These are phyloP conservation scores for Pseudopleuronectes americanus DNA, from an alignment of 2,797 vertebrate genomes.

Conservation along the genomic window DNA sequence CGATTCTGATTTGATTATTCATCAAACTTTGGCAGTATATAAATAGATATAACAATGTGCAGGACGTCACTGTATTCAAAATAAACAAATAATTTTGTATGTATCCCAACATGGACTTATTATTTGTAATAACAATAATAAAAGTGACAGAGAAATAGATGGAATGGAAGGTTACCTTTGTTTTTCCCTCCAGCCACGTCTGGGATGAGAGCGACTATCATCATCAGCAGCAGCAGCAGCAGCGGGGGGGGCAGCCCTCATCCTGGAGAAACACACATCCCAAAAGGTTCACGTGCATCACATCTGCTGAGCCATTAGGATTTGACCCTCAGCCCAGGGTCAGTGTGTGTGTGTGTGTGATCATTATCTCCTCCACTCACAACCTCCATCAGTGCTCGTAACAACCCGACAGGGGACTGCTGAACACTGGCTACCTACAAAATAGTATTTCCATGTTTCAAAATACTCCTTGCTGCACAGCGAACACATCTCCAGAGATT, in stretches of 20 bases:
- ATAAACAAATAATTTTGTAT: too few species aligned
- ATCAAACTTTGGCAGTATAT: too few species aligned
- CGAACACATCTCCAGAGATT: not conserved
- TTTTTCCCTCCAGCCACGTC: constrained; percentile 83
- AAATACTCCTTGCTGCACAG: too few species aligned
- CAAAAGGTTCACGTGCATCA: not conserved
- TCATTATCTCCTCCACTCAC: constrained; percentile 22
- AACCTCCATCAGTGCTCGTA: not conserved
- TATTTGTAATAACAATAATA: not conserved
- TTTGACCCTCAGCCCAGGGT: not conserved
- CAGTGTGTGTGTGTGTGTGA: not conserved
- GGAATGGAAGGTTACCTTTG: constrained; percentile 79
- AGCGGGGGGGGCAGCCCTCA: constrained; percentile 83
- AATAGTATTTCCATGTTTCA: not conserved
- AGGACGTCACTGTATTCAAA: too few species aligned
- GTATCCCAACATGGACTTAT: not conserved
- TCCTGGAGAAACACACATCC: constrained; percentile 73
- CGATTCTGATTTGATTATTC: too few species aligned
- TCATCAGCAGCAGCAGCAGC: constrained; percentile 34
- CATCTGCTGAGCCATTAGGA: constrained; percentile 10
- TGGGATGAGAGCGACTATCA: constrained; percentile 81
- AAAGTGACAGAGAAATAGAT: not conserved
- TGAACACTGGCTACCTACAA: too few species aligned
- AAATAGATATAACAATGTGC: too few species aligned
- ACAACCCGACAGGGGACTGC: too few species aligned